Evolutionary conservation across 2,113 vertebrate genomes (phyloP).

Genomic region (Pogonocichla stellata): DNA sequence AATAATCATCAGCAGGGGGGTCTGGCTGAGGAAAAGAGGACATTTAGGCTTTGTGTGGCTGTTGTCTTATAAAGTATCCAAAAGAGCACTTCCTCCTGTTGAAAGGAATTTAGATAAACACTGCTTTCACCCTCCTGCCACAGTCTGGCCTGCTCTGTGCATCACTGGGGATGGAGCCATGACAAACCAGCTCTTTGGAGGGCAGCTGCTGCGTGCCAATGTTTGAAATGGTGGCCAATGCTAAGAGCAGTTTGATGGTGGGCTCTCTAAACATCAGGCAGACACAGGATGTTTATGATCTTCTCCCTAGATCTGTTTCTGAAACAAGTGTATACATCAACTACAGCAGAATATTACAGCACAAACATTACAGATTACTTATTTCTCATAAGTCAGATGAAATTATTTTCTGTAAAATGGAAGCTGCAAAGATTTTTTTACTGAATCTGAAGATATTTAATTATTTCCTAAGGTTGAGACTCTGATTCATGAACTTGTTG

Average conservation of each 20-base stretch:
- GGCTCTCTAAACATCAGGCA: rapidly evolving
- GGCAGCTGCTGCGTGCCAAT: not conserved
- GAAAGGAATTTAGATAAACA: not conserved
- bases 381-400: not conserved
- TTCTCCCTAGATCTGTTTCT: not conserved
- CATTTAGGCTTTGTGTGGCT: not conserved
- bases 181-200: not conserved
- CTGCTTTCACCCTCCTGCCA: not conserved
- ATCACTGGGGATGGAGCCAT: not conserved
- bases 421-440: not conserved
- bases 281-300: not conserved
- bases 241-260: not conserved
- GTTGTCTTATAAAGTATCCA: not conserved
- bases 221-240: not conserved
- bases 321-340: not conserved
- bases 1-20: not conserved
- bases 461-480: not conserved
- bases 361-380: not conserved
- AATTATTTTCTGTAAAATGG: not conserved
- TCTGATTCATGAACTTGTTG: not conserved
- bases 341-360: not conserved
- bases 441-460: not conserved
- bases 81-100: not conserved
- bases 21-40: not conserved
- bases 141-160: not conserved